phyloP scores from a whole-genome alignment of 2,113 vertebrate genomes.

The Tupaia tana region DNA sequence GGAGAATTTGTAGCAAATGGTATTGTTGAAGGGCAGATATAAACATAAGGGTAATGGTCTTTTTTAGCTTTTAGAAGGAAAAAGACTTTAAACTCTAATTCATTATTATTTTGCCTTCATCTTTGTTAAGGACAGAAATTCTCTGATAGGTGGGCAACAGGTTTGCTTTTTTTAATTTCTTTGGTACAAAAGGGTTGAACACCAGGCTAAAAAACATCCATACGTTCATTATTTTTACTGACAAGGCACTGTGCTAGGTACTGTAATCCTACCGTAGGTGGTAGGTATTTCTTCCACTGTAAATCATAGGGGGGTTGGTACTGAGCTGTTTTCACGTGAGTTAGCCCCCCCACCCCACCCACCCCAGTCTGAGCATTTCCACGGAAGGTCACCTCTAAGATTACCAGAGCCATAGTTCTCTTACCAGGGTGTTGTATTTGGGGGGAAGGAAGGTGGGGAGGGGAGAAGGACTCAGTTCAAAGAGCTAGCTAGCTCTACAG shows the following conservation, averaged over 20 bases:
- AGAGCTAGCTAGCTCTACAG: conserved; percentile 43
- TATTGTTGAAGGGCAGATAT: conserved; percentile 61
- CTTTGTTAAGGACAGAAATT: conserved; percentile 57
- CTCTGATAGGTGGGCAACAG: conserved; percentile 40
- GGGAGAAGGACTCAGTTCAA: conserved; percentile 32
- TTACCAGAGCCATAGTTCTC: conserved; percentile 65
- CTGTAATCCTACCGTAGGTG: conserved; percentile 68
- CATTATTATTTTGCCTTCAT: conserved; percentile 63
- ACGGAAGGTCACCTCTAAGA: conserved; percentile 54
- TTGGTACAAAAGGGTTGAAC: conserved; percentile 71
- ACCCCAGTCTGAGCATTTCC: conserved; percentile 39
- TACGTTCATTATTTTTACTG: conserved; percentile 61
- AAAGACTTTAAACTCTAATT: conserved; percentile 34
- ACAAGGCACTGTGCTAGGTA: conserved; percentile 80
- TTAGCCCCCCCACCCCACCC: conserved; percentile 47
- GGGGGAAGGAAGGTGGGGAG: neutral
- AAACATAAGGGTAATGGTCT: conserved; percentile 42
- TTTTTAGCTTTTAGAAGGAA: conserved; percentile 62
- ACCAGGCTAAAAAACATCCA: conserved; percentile 61
- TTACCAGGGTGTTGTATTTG: conserved; percentile 51
- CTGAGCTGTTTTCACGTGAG: conserved; percentile 33
- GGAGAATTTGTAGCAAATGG: conserved; percentile 32
- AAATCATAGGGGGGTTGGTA: conserved; percentile 48
- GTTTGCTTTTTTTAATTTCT: conserved; percentile 71
- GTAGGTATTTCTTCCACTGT: conserved; percentile 70